These are phyloP conservation scores for Lophochroa leadbeateri DNA, from an alignment of 2,113 vertebrate species.

Conservation along the genomic window DNA sequence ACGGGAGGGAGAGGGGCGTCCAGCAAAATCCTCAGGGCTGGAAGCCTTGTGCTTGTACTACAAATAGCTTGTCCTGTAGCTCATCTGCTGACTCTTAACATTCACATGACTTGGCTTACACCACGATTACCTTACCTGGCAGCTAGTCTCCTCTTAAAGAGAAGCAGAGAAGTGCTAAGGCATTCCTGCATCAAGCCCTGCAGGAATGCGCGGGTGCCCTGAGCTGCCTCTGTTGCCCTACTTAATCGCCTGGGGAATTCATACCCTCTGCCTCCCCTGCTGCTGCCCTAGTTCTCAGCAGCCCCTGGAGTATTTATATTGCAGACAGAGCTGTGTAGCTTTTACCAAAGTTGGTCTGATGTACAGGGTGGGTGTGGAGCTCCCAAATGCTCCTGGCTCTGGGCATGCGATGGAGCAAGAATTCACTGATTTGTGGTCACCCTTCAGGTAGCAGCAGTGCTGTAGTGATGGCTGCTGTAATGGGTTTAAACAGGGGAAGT, in stretches of 20 bases:
- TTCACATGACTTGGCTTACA: slow-evolving; percentile 19
- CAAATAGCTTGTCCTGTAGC: background rate
- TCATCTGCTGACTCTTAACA: slow-evolving; percentile 29
- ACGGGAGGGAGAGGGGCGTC: background rate
- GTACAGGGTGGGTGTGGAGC: background rate
- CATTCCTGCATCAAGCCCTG: background rate
- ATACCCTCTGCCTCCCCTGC: background rate
- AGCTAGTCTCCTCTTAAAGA: background rate
- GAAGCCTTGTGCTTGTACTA: fast-evolving
- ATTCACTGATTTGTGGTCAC: background rate
- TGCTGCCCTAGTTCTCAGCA: background rate
- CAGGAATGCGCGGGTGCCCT: background rate
- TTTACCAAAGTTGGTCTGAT: background rate
- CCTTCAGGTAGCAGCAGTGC: background rate
- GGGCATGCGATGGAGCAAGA: background rate
- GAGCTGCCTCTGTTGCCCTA: fast-evolving
- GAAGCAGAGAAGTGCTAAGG: background rate
- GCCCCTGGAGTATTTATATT: background rate
- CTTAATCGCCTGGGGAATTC: slow-evolving; percentile 1
- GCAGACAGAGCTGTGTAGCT: fast-evolving
- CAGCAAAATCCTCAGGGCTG: background rate
- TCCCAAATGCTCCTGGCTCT: background rate
- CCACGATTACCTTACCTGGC: background rate
- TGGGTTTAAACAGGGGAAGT: too few species aligned
- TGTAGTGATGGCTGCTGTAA: fast-evolving